A percentile compares a stretch with the other conserved stretches of the same genome.
These are phyloP conservation scores for Brachynemurus nebulosus DNA, from an alignment of 2,888 invertebrate genomes.

Conservation along the genomic window DNA sequence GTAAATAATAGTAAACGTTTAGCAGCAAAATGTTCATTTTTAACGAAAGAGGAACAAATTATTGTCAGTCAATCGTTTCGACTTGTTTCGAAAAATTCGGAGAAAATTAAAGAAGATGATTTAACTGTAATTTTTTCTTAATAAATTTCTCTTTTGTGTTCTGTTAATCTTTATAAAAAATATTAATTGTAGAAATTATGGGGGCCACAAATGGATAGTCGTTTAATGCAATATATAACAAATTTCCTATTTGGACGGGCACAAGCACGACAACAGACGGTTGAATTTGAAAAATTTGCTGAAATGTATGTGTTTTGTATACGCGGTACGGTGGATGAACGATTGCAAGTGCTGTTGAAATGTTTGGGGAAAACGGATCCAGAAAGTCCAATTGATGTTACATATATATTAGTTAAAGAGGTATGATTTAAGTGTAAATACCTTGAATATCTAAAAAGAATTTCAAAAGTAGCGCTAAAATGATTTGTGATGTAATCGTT, in stretches of 20 bases:
- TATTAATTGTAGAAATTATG: constrained; percentile 44
- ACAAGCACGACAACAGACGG: constrained; percentile 30
- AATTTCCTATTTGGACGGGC: constrained; percentile 49
- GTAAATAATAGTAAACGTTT: constrained; percentile 47
- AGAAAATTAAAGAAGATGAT: constrained; percentile 49
- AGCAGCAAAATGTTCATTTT: constrained; percentile 47
- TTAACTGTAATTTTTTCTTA: constrained; percentile 43
- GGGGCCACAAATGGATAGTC: constrained; percentile 52
- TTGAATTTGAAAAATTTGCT: constrained; percentile 49
- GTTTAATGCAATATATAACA: constrained; percentile 49
- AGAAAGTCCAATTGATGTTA: constrained; percentile 37
- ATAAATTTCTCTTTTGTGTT: background rate
- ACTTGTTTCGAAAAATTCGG: constrained; percentile 48
- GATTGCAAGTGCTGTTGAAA: constrained; percentile 40
- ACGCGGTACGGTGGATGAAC: constrained; percentile 51
- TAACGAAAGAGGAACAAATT: constrained; percentile 48
- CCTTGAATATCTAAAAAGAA: too few species aligned
- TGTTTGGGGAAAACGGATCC: constrained; percentile 41
- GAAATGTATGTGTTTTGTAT: constrained; percentile 56
- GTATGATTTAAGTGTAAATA: constrained; percentile 31
- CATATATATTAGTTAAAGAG: constrained; percentile 48
- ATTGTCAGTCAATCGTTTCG: constrained; percentile 46
- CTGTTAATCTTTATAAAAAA: constrained; percentile 13
- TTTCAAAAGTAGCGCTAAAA: too few species aligned
- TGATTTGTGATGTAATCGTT: too few species aligned